Conservation (phyloP, 1,140 invertebrate genomes). For the Dendrolimus kikuchii region DNA sequence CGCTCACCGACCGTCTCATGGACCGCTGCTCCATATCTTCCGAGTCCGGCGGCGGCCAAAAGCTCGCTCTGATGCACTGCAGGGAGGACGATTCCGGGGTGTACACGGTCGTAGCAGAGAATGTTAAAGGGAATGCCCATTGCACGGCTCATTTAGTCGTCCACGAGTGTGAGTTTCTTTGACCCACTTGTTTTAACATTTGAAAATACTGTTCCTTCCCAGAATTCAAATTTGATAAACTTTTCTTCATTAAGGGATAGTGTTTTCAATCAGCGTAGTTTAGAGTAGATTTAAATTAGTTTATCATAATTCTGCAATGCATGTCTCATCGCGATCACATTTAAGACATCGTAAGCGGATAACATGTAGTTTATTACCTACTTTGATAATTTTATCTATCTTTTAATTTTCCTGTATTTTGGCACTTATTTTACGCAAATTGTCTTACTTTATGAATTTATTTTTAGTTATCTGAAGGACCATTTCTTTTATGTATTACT, state of each 20-base stretch:
- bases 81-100: conserved; percentile 87
- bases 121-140: conserved; percentile 83
- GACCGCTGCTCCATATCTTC: conserved; percentile 80
- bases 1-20: conserved; percentile 82
- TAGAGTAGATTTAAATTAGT: too few relatives aligned
- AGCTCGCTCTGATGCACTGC: conserved; percentile 86
- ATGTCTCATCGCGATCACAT: conserved; percentile 44
- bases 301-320: conserved; percentile 16
- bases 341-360: conserved; percentile 59
- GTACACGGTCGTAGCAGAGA: conserved; percentile 93
- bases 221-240: not conserved
- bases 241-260: too few relatives aligned
- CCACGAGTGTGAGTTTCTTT: conserved; percentile 80
- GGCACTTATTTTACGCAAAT: conserved; percentile 24
- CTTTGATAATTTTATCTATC: conserved; percentile 7
- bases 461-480: too few relatives aligned
- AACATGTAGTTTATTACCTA: conserved; percentile 40
- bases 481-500: too few relatives aligned
- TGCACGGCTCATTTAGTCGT: conserved; percentile 90
- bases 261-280: too few relatives aligned
- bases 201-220: not conserved
- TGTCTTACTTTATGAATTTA: conserved; percentile 8
- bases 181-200: conserved; percentile 11
- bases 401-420: conserved; percentile 55
- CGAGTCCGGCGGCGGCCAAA: conserved; percentile 73